Base-by-base conservation (phyloP, 1,140 invertebrate genomes). In the Bradynema listronoti region DNA sequence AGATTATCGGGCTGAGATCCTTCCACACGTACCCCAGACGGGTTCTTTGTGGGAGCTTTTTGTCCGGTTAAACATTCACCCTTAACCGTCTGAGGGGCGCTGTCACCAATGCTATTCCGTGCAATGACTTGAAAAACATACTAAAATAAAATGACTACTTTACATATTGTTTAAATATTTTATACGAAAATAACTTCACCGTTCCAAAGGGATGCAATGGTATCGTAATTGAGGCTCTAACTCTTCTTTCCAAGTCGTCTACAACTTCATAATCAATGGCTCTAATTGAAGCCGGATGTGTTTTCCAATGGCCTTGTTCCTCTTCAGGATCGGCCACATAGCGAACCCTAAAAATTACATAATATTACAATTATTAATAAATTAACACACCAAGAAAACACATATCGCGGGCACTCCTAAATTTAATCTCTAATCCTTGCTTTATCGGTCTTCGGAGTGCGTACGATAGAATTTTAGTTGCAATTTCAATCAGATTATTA, bases 91-190 rank as follows among this genome's bases (percentile, higher is more conserved):
- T 45, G 95, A 0, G 93, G 90, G 16, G 84, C 72, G 25, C 91
- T 95, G 7, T 85, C 83, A 0, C 93, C 94, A 68, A 97, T 89
- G 80, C 90, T 90, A 80, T 97, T 97, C 74, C 84, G 85, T 0
- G 92, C 91, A 56, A 91, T 84, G 3, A 97, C 89, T 46, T 92
- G 83, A 83, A 94, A 97, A 0, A 90, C 93, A 74, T 96, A 97
- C 80, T 94, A 58, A 60, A 73, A 63, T 24, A 19, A 22, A 7
- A 47, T 47, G 11, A 29, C 7, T 46, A 42, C 50, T 51, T 51
- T 51, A 51, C 11, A 49, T 9, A 49, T 19, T 11, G 46, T 19
- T 9, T 19, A 24, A 43, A 22, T 16, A 55, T 49, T 55, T 11
- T 11, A 11, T 22, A 11, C 19, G 46, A 11, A 42, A 7, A 56